Percentiles rank a stretch among this genome's conserved stretches.
Conservation (phyloP, 2,113 vertebrate genomes). For the Gallinago media region DNA sequence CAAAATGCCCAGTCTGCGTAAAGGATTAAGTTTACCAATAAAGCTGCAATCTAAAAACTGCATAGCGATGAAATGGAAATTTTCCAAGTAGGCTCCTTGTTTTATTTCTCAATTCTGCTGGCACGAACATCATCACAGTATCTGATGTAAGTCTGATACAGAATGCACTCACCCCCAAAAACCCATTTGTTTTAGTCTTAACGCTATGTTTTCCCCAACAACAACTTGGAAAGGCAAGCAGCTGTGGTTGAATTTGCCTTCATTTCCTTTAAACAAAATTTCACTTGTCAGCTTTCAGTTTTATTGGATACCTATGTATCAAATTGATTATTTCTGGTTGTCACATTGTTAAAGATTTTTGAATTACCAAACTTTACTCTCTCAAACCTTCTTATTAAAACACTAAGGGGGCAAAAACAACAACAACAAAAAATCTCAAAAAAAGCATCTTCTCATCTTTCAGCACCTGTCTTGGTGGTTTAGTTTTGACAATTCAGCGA, state of each 20-base stretch:
- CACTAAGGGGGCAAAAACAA: neutral
- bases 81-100: neutral
- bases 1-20: neutral
- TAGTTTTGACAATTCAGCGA: neutral
- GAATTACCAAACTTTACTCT: neutral
- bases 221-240: neutral
- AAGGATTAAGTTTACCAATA: slow-evolving; percentile 8
- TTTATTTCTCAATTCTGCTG: neutral
- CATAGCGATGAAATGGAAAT: neutral
- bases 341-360: neutral
- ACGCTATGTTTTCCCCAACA: neutral
- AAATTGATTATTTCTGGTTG: neutral
- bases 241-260: neutral
- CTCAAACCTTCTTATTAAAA: neutral
- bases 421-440: neutral
- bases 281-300: neutral
- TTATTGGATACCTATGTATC: neutral
- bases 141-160: fast-evolving
- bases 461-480: neutral
- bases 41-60: neutral
- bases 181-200: neutral
- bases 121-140: neutral
- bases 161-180: neutral
- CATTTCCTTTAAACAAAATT: neutral
- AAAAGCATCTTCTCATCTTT: neutral